Conservation (phyloP, 2,888 invertebrate species). For the Torymus auratus region DNA sequence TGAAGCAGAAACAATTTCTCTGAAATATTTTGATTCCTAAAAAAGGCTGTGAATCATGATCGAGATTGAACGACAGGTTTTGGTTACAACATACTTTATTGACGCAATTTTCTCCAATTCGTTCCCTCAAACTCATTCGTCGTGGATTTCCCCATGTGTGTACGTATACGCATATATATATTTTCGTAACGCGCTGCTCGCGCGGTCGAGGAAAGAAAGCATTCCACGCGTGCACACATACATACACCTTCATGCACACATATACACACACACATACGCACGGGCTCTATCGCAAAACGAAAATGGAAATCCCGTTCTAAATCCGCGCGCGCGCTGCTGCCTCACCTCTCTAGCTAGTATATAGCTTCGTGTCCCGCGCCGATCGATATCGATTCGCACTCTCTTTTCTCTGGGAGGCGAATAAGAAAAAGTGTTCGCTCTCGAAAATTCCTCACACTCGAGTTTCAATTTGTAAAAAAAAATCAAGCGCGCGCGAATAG, state of each 20-base stretch:
- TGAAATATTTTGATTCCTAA: not conserved
- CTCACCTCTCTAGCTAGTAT: no score
- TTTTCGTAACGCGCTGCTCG: not conserved
- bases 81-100: slow-evolving; percentile 12
- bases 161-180: not conserved
- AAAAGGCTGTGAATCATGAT: not conserved
- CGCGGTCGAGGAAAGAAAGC: no score
- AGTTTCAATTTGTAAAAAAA: not conserved
- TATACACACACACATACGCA: not conserved
- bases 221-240: no score
- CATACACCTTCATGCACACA: no score
- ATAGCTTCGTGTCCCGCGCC: not conserved
- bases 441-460: not conserved
- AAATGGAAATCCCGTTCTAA: slow-evolving; percentile 25
- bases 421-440: slow-evolving; percentile 27
- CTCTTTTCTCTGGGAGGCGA: not conserved
- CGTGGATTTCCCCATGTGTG: not conserved
- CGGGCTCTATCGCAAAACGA: not conserved
- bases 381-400: not conserved
- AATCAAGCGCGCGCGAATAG: no score
- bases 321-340: not conserved
- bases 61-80: no score
- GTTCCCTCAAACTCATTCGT: not conserved
- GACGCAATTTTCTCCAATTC: not conserved
- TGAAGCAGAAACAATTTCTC: not conserved